Conservation (phyloP, 2,113 vertebrate genomes). For the Ranitomeya variabilis region DNA sequence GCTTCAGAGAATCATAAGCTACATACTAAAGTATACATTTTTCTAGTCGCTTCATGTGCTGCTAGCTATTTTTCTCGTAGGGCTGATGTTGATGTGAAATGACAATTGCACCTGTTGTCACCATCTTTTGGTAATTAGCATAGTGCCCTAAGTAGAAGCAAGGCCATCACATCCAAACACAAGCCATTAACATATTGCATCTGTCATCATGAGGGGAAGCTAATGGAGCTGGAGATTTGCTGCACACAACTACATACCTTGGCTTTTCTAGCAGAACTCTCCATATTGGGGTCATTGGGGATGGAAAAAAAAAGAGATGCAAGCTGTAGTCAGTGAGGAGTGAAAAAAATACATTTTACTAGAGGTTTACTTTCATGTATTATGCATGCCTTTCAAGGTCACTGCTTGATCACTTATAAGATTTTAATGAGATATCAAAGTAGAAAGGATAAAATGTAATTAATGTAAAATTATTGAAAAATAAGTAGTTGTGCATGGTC, state of each 20-base stretch:
- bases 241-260: constrained; percentile 73
- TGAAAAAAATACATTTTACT: constrained; percentile 84
- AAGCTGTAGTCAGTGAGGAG: constrained; percentile 81
- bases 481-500: constrained; percentile 59
- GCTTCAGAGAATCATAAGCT: constrained; percentile 72
- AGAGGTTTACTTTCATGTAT: constrained; percentile 86
- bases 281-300: constrained; percentile 78
- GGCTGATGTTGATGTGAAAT: constrained; percentile 74
- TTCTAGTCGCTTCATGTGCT: constrained; percentile 72
- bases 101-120: constrained; percentile 85
- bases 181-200: constrained; percentile 85
- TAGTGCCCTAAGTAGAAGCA: constrained; percentile 78
- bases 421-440: constrained; percentile 88
- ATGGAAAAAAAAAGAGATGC: constrained; percentile 71
- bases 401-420: constrained; percentile 85
- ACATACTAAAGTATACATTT: constrained; percentile 78
- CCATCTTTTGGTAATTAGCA: constrained; percentile 82
- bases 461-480: constrained; percentile 74
- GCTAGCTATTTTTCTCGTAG: constrained; percentile 72
- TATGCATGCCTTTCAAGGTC: constrained; percentile 85
- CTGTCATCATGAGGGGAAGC: constrained; percentile 78
- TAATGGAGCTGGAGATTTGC: constrained; percentile 72
- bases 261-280: constrained; percentile 70
- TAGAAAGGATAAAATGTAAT: constrained; percentile 79
- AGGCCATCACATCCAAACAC: constrained; percentile 75